Base-by-base conservation (phyloP, 1,140 invertebrate species). In the Cydia fagiglandana region DNA sequence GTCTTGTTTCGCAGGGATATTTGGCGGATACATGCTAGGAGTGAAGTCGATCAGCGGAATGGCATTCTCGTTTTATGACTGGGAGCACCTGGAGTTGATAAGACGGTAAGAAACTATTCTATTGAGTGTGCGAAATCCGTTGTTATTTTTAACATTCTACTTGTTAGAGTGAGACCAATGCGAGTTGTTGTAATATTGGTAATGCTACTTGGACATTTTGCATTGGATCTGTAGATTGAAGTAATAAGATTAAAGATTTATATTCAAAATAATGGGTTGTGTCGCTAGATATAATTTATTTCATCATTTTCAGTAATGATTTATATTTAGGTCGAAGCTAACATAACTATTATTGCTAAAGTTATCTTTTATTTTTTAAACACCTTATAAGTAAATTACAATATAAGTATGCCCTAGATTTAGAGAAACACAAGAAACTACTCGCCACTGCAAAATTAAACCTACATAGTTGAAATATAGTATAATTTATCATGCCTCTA, bases 1-100 rank as follows among this genome's bases (percentile, higher is more conserved):
- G 66, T 78, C 56, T 79, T 74, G 10, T 76, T 56, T 41, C 77
- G 4, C 79, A 97, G 98, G 96, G 75, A 99, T 99, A 74, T 99
- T 98, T 93, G 99, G 99, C 73, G 99, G 99, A 7, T 96, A 95
- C 90, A 95, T 99, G 91, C 93, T 99, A 30, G 98, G 99, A 12
- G 98, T 99, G 0, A 97, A 97, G 81, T 99, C 98, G 0, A 96
- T 97, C 2, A 97, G 97, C 73, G 98, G 98, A 1, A 94, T 99
- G 74, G 94, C 94, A 0, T 99, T 99, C 87, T 99, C 94, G 1
- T 99, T 99, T 88, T 99, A 99, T 86, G 99, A 99, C 87, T 99
- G 99, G 99, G 98, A 99, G 82, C 96, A 96, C 3, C 91, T 98
- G 45, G 97, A 98, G 79, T 93, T 99, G 2, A 94, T 99, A 12